Evolutionary conservation across 2,113 vertebrate species (phyloP), one percentile per base, ranked within the genome.

Genomic region (Butorides virescens): DNA sequence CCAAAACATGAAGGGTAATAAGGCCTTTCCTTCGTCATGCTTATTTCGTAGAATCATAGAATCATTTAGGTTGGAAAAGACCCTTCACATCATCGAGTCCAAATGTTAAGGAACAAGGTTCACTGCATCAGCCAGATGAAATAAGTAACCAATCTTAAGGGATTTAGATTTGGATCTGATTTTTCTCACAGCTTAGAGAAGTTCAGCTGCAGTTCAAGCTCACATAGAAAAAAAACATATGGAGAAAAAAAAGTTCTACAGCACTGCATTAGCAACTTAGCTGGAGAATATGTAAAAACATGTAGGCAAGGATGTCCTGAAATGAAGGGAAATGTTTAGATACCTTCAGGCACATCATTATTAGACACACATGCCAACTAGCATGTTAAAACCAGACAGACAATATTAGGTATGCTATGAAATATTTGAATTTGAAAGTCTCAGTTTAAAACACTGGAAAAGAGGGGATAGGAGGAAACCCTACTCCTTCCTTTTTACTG

Each of bases 171-270:
- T 73, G 34, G 50, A 93, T 77, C 32, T 92, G 56, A 72, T 89
- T 78, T 87, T 94, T 89, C 67, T 87, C 66, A 73, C 11, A 93
- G 76, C 53, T 89, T 68, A 70, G n/a, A 30, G 62, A 81, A 92
- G 76, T 95, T 97, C 95, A 95, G 58, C 19, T 90, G 58, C 36
- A 93, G 89, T 95, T 96, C 92, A 95, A 87, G 26, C 66, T 85
- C 9, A 11, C 19, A 30, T 6, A 72, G 44, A 10, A 49, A 86
- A 93, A 92, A 50, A 53, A 13, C 9, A 42, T 7, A 86, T 6
- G 12, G 30, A 15, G 18, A 29, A 76, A 84, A 53, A 37, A 47
- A 37, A 23, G n/a, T 39, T 61, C 44, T 71, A 44, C 49, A 84
- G 72, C 63, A 71, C 37, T 88, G 65, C 30, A 90, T 74, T 71